These are phyloP conservation scores for Caenorhabditis becei DNA, from an alignment of 2,888 invertebrate genomes.

Conservation along the genomic window DNA sequence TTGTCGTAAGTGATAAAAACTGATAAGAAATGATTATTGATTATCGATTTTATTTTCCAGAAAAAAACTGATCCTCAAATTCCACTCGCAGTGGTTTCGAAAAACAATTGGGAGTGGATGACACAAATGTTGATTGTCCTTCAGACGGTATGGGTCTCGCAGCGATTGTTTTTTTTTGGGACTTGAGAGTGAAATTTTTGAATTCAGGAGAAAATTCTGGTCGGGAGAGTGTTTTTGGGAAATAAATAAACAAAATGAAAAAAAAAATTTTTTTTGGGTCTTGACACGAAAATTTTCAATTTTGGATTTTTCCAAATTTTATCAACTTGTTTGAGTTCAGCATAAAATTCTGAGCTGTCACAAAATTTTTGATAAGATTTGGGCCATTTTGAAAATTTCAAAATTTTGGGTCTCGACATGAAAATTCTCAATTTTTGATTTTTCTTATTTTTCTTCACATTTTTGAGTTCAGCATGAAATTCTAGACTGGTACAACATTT, in stretches of 20 bases:
- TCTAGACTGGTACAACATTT: not conserved
- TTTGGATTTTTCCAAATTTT: not conserved
- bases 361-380: too few relatives aligned
- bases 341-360: too few relatives aligned
- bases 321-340: too few relatives aligned
- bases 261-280: too few relatives aligned
- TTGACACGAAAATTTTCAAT: too few relatives aligned
- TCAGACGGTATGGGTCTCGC: constrained; percentile 44
- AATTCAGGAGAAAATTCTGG: too few relatives aligned
- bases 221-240: too few relatives aligned
- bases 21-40: not conserved
- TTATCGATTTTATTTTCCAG: constrained; percentile 32
- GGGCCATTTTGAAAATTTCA: not conserved
- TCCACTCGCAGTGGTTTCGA: constrained; percentile 48
- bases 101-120: constrained; percentile 60
- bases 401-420: constrained; percentile 7
- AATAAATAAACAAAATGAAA: too few relatives aligned
- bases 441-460: not conserved
- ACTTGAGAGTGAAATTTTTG: too few relatives aligned
- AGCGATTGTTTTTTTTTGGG: not conserved
- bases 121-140: constrained; percentile 46
- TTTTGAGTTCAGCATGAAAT: not conserved
- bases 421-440: not conserved
- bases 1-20: constrained; percentile 11
- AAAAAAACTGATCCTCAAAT: constrained; percentile 62